phyloP scores from a whole-genome alignment of 92 coral and sea anemone species.

The Chrysogorgia sp. region DNA sequence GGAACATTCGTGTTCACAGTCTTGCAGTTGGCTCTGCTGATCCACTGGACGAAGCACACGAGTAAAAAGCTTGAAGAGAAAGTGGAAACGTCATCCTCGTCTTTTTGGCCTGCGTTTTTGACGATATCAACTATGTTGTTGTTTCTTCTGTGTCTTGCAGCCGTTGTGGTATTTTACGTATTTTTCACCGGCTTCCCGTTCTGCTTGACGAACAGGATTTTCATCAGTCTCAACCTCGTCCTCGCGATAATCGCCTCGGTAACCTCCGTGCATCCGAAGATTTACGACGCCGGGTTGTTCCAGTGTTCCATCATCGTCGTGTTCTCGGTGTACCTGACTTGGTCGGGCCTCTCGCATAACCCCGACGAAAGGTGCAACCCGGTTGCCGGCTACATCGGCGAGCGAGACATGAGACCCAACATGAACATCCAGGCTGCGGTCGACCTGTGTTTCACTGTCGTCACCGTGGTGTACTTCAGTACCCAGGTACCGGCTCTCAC shows the following conservation, averaged over 20 bases:
- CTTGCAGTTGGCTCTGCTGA: constrained; percentile 74
- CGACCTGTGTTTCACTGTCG: constrained; percentile 70
- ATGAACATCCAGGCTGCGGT: constrained; percentile 83
- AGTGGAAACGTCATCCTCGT: constrained; percentile 67
- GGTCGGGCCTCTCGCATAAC: constrained; percentile 91
- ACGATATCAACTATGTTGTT: constrained; percentile 58
- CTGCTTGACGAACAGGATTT: constrained; percentile 83
- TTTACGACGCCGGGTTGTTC: constrained; percentile 79
- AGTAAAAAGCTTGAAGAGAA: constrained; percentile 67
- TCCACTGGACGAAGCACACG: constrained; percentile 76
- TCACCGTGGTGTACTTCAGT: constrained; percentile 76
- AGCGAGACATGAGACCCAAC: constrained; percentile 93
- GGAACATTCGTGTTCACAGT: constrained; percentile 85
- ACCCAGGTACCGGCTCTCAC: constrained; percentile 64
- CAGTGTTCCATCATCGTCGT: constrained; percentile 77
- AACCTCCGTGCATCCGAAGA: constrained; percentile 85
- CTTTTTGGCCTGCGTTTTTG: constrained; percentile 63
- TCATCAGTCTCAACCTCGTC: constrained; percentile 82
- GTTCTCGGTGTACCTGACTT: constrained; percentile 78
- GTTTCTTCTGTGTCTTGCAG: constrained; percentile 65
- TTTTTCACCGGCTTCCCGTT: constrained; percentile 59
- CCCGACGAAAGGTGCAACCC: constrained; percentile 96
- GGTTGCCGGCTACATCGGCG: constrained; percentile 85
- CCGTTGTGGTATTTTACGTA: constrained; percentile 75
- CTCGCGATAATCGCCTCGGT: constrained; percentile 77